Evolutionary conservation across 2,113 vertebrate genomes (phyloP), one percentile per base, ranked within the genome.

Genomic region (Microcebus tavaratra): DNA sequence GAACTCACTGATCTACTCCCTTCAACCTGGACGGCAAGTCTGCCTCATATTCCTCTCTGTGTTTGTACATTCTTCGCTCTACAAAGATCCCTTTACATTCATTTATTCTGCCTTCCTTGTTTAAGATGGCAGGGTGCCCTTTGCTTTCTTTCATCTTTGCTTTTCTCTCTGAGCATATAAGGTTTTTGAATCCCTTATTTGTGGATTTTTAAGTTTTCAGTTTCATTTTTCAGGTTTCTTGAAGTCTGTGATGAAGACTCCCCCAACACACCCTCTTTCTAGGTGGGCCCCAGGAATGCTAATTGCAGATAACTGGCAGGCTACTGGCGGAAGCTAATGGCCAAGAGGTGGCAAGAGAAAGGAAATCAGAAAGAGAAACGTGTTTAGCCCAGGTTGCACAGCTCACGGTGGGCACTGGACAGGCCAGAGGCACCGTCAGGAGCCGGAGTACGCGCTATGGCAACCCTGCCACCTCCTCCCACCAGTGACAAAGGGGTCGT

Each of bases 111-210:
- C 91, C 73, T 86, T 53, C 89, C 90, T 79, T 97, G 89, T 97
- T 98, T 96, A 73, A 80, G 75, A 90, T 97, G 97, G 97, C 97
- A 88, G 34, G 0, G 7, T 42, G 96, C 96, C 96, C 89, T 97
- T 79, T 59, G 48, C 23, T 65, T 17, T 55, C 97, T 98, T 94
- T 97, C 70, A 95, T 96, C 96, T 96, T 78, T 80, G 91, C 91
- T 89, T 91, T 90, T 90, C 83, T 91, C 68, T 96, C 81, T 92
- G 91, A 93, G 63, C 42, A 83, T 89, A 79, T 57, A 67, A 84
- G 27, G 63, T 21, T 93, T 92, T 61, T 83, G 31, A 78, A 95
- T 96, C 53, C 88, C 61, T 88, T 95, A 48, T 73, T 95, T 95
- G 88, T 87, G 75, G 34, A 70, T 48, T 86, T 94, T 76, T 25